phyloP scores from a whole-genome alignment of 2,888 invertebrate genomes.

The Troilus luridus region DNA sequence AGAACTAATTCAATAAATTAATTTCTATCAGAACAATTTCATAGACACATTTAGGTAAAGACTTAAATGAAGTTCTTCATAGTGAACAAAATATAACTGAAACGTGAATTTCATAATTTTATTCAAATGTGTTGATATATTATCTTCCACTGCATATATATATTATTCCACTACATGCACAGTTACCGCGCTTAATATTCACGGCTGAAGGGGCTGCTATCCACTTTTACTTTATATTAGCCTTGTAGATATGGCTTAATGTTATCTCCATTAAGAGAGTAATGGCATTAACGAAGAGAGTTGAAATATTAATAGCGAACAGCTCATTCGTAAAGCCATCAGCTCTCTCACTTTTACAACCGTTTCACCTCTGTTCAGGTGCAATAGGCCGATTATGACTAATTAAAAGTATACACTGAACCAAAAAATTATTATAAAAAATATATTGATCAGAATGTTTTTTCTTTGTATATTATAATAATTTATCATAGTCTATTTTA shows the following conservation, averaged over 20 bases:
- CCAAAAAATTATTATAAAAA: background rate
- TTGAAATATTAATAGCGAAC: background rate
- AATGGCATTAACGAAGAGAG: constrained; percentile 19
- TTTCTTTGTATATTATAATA: too few relatives aligned
- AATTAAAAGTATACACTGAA: background rate
- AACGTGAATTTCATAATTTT: too few relatives aligned
- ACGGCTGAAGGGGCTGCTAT: background rate
- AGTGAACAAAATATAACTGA: too few relatives aligned
- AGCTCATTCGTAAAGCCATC: constrained; percentile 2
- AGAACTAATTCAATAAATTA: too few relatives aligned
- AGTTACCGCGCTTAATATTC: background rate
- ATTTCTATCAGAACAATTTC: too few relatives aligned
- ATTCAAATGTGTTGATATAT: background rate
- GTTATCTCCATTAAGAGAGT: background rate
- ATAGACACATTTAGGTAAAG: too few relatives aligned
- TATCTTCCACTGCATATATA: background rate
- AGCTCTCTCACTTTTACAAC: background rate
- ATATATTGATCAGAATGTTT: too few relatives aligned
- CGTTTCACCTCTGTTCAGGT: background rate
- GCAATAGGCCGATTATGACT: background rate
- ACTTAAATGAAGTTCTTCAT: too few relatives aligned
- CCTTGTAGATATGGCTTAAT: constrained; percentile 19
- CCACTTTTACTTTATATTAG: constrained; percentile 22
- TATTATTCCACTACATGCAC: background rate
- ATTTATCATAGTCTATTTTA: too few relatives aligned